Conservation (phyloP, 1,140 invertebrate genomes). For the Thaumetopoea pityocampa region DNA sequence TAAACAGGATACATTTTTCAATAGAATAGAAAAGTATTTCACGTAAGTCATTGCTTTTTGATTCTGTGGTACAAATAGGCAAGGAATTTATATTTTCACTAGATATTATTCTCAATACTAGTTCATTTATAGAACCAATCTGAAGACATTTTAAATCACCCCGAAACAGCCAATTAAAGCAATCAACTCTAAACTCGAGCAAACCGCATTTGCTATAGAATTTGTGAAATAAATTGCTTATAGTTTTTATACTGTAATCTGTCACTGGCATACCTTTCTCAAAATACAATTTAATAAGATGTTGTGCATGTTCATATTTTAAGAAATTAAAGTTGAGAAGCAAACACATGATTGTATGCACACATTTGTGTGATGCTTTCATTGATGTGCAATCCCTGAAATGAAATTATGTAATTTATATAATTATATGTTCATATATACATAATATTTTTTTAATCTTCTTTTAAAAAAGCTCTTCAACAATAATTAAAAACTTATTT, state of each 20-base stretch:
- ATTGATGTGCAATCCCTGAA: constrained; percentile 48
- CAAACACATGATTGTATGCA: constrained; percentile 43
- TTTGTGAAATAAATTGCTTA: constrained; percentile 37
- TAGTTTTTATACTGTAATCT: constrained; percentile 37
- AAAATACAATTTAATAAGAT: constrained; percentile 44
- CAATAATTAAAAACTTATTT: no score
- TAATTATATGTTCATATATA: not conserved
- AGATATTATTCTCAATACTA: constrained; percentile 42
- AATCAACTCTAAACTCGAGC: constrained; percentile 33
- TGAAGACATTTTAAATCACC: constrained; percentile 27
- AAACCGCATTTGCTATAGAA: constrained; percentile 49
- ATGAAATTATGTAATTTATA: constrained; percentile 11
- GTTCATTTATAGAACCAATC: constrained; percentile 19
- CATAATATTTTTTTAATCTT: no score
- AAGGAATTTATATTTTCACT: constrained; percentile 38
- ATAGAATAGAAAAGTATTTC: constrained; percentile 39
- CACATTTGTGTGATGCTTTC: constrained; percentile 33
- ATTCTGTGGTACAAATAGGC: constrained; percentile 2
- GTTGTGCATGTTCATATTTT: constrained; percentile 38
- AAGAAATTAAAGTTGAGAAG: constrained; percentile 36
- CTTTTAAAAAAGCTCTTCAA: no score
- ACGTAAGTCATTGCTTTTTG: constrained; percentile 25
- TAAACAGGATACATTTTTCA: constrained; percentile 50
- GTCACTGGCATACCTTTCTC: constrained; percentile 57
- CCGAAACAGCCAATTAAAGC: constrained; percentile 43